These are phyloP conservation scores for Buteo buteo DNA, from an alignment of 2,113 vertebrate genomes.

Conservation along the genomic window DNA sequence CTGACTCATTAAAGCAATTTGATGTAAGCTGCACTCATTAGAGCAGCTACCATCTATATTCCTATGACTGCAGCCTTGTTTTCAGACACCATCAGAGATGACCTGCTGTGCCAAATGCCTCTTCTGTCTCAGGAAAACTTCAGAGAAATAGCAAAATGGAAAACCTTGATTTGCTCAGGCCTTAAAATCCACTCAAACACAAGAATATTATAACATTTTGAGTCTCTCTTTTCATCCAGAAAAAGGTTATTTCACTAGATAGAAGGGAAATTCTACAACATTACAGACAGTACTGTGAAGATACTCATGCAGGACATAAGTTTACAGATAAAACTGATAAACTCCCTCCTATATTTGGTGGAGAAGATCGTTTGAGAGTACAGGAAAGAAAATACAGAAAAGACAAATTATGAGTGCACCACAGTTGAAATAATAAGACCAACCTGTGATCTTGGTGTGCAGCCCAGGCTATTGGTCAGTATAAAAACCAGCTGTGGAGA, in stretches of 20 bases:
- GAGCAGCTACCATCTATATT: background rate
- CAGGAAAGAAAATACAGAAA: background rate
- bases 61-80: background rate
- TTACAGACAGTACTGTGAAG: background rate
- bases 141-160: background rate
- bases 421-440: background rate
- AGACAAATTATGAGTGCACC: background rate
- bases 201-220: background rate
- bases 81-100: background rate
- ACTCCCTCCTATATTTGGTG: background rate
- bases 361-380: background rate
- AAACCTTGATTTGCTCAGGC: background rate
- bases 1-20: slow-evolving; percentile 34
- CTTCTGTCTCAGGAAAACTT: background rate
- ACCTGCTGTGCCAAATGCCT: slow-evolving; percentile 26
- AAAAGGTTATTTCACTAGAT: background rate
- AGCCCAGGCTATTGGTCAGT: background rate
- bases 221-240: background rate
- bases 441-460: background rate
- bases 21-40: slow-evolving; percentile 15
- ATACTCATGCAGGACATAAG: background rate
- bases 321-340: background rate
- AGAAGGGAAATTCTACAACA: background rate
- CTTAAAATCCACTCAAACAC: background rate
- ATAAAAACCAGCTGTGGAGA: background rate